Percentiles rank a stretch among this genome's conserved stretches.
These are phyloP conservation scores for Ciconia stormi DNA, from an alignment of 2,113 vertebrate genomes.

Conservation along the genomic window DNA sequence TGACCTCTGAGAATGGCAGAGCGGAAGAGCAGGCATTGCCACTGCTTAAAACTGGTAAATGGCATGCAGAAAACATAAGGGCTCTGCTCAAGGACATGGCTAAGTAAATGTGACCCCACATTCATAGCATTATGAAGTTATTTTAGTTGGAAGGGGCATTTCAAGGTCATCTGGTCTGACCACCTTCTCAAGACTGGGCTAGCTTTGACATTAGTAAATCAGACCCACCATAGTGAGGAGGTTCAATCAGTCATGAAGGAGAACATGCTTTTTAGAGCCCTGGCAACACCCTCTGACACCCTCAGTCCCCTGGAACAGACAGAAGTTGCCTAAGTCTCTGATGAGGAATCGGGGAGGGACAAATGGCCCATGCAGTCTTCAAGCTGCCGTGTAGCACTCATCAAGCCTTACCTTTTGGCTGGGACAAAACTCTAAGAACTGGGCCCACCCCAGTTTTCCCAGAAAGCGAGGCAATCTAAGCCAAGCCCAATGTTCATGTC, in stretches of 20 bases:
- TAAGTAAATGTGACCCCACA: background rate
- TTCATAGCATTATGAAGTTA: background rate
- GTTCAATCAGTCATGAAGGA: background rate
- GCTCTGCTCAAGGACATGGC: background rate
- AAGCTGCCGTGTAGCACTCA: background rate
- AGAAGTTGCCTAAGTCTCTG: background rate
- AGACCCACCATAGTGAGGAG: rapidly evolving
- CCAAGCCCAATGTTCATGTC: background rate
- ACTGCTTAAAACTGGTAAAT: background rate
- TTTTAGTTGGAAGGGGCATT: background rate
- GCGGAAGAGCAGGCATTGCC: background rate
- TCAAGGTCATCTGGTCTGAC: background rate
- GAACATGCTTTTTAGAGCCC: background rate
- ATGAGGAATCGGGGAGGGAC: background rate
- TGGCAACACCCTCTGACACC: background rate
- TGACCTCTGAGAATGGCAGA: background rate
- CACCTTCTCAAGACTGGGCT: background rate
- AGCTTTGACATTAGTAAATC: background rate
- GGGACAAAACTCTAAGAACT: background rate
- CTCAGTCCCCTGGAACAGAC: background rate
- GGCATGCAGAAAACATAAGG: background rate
- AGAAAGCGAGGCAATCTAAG: background rate
- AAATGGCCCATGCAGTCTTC: background rate
- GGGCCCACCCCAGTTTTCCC: background rate
- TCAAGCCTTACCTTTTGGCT: background rate